Base-by-base conservation (phyloP, 2,888 invertebrate species). In the Epinotia demarniana region DNA sequence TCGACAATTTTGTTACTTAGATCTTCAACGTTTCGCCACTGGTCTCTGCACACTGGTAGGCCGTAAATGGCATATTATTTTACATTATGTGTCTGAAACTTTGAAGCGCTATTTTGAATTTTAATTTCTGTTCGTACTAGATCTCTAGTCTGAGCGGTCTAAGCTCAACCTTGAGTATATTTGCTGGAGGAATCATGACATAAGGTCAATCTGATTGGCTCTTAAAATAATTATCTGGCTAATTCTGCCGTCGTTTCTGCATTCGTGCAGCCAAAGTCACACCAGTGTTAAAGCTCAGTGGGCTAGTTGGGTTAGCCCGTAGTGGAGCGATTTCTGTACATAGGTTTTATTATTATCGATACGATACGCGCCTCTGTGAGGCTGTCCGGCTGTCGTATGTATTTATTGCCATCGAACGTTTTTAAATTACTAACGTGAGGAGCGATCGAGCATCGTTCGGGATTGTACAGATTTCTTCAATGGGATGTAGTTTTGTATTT, bases 401-500 rank as follows among this genome's bases (percentile, higher is more conserved):
- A 60, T 63, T 73, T 70, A 66, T 69, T 73, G 33, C 49, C 49
- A 53, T 64, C 58, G n/a, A 49, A 39, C 76, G 63, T 68, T 49
- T 69, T 12, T 39, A 53, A 55, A 64, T 75, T 46, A 39, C n/a
- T 53, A 9, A 49, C 53, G 75, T 11, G 58, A 39, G 60, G 13
- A 27, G 18, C 62, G 61, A 61, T 6, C 46, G 23, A n/a, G 11
- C 53, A 3, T 61, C 58, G 55, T 46, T 64, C 39, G 19, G 23
- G 55, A 60, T 49, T 75, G 77, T 75, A 77, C 75, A 73, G 72
- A 73, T 71, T 67, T 75, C 66, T 62, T 55, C 75, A 55, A 55
- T 55, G 58, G 57, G 72, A 74, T 74, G 80, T 79, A 81, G 80
- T 81, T 79, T 80, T 80, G 80, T 78, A 78, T 77, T 80, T 80